phyloP scores from a whole-genome alignment of 2,888 invertebrate genomes.

The Drosophila greeni region DNA sequence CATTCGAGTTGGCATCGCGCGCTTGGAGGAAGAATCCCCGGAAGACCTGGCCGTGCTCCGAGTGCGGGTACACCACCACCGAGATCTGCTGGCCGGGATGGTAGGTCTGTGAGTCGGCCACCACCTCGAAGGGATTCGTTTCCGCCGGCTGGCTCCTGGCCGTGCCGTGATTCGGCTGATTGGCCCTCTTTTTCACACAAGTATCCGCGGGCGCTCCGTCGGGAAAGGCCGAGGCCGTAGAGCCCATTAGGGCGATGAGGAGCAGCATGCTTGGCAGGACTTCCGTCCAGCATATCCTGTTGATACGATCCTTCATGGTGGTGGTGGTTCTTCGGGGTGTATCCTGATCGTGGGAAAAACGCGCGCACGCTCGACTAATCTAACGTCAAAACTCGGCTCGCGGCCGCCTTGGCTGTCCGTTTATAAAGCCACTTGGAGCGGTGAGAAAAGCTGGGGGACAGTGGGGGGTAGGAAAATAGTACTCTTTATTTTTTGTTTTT shows the following conservation, averaged over 20 bases:
- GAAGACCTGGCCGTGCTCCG: constrained; percentile 81
- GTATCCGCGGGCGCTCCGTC: constrained; percentile 90
- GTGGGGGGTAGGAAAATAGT: not conserved
- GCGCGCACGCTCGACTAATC: constrained; percentile 59
- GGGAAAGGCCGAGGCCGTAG: constrained; percentile 81
- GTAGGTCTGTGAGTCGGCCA: constrained; percentile 83
- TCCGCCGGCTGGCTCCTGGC: constrained; percentile 83
- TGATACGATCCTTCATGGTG: constrained; percentile 38
- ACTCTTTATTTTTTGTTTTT: not conserved
- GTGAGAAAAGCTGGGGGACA: not conserved
- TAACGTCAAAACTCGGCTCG: constrained; percentile 63
- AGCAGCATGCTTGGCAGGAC: constrained; percentile 6
- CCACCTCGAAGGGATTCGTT: constrained; percentile 84
- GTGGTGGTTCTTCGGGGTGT: constrained; percentile 13
- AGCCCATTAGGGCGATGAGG: constrained; percentile 64
- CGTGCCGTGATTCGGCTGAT: constrained; percentile 87
- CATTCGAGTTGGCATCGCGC: constrained; percentile 84
- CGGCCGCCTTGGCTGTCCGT: constrained; percentile 56
- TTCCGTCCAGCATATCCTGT: constrained; percentile 15
- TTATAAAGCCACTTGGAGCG: constrained; percentile 60
- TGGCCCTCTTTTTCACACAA: constrained; percentile 87
- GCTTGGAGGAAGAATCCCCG: constrained; percentile 92
- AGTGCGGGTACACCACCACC: constrained; percentile 74
- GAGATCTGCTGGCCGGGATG: constrained; percentile 85
- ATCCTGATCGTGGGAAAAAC: constrained; percentile 36